Conservation (phyloP, 2,888 invertebrate genomes). For the Drosophila recens region DNA sequence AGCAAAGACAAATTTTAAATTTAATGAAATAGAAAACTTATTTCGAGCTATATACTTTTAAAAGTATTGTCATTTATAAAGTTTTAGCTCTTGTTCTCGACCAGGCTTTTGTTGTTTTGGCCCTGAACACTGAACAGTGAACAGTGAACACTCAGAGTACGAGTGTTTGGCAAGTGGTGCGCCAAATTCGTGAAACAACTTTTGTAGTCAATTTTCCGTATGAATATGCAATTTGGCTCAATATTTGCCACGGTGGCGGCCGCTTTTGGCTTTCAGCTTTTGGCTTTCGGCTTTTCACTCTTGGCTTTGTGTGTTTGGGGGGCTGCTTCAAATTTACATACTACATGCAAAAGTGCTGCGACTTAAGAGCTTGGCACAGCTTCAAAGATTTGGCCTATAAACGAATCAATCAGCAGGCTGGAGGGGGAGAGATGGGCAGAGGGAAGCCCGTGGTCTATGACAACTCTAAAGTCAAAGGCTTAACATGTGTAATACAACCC, state of each 20-base stretch:
- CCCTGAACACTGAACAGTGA: conserved; percentile 3
- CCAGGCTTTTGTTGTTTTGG: conserved; percentile 37
- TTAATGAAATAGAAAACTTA: no score
- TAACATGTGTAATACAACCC: background rate
- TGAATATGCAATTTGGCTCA: conserved; percentile 64
- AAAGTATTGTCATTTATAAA: no score
- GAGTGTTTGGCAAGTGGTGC: conserved; percentile 34
- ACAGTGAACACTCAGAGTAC: background rate
- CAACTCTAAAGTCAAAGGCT: background rate
- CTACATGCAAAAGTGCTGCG: background rate
- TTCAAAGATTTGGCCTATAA: conserved; percentile 35
- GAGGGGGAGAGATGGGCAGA: background rate
- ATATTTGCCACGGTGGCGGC: conserved; percentile 5
- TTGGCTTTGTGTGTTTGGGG: background rate
- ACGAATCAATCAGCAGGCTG: conserved; percentile 26
- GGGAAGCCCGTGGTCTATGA: background rate
- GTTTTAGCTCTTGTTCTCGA: background rate
- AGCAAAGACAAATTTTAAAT: no score
- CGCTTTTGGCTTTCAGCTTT: no score
- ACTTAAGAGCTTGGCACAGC: conserved; percentile 5
- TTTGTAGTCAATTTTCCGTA: conserved; percentile 54
- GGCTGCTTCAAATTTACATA: conserved; percentile 36
- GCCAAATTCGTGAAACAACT: conserved; percentile 33
- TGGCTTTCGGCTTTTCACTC: conserved; percentile 1
- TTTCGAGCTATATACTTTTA: no score